phyloP scores from a whole-genome alignment of 2,888 invertebrate genomes.

The Loripinus fragilis region DNA sequence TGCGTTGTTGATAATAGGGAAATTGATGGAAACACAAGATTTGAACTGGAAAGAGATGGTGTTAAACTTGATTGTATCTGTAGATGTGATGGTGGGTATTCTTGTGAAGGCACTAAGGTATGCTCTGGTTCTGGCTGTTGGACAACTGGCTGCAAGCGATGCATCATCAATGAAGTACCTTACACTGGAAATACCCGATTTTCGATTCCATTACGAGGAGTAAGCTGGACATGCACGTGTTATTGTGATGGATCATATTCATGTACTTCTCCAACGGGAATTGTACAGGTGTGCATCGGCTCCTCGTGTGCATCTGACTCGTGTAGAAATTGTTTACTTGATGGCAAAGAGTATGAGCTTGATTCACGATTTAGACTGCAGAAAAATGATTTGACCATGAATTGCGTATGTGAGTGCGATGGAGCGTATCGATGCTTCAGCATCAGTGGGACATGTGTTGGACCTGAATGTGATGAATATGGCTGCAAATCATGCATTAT shows the following conservation, averaged over 20 bases:
- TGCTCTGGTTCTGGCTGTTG: conserved; percentile 60
- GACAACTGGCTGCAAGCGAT: conserved; percentile 63
- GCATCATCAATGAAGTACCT: conserved; percentile 62
- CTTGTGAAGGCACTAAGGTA: conserved; percentile 66
- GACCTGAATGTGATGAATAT: conserved; percentile 47
- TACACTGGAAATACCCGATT: conserved; percentile 71
- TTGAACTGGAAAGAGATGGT: conserved; percentile 36
- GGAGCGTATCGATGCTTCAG: conserved; percentile 59
- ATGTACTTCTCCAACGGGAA: conserved; percentile 66
- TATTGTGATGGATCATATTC: conserved; percentile 76
- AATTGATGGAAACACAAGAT: conserved; percentile 29
- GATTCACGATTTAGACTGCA: conserved; percentile 50
- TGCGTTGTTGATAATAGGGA: conserved; percentile 36
- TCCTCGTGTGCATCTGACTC: conserved; percentile 45
- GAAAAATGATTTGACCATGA: conserved; percentile 51
- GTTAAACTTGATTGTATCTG: conserved; percentile 65
- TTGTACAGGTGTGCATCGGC: conserved; percentile 49
- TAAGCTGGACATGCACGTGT: conserved; percentile 70
- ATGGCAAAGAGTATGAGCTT: conserved; percentile 41
- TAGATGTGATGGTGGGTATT: conserved; percentile 69
- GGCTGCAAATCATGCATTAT: conserved; percentile 63
- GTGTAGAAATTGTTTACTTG: conserved; percentile 45
- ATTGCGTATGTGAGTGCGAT: conserved; percentile 60
- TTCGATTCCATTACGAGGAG: conserved; percentile 60
- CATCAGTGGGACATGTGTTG: conserved; percentile 44